A percentile compares a stretch with the other conserved stretches of the same genome.
phyloP scores from a whole-genome alignment of 2,888 invertebrate species.

The Acleris holmiana region DNA sequence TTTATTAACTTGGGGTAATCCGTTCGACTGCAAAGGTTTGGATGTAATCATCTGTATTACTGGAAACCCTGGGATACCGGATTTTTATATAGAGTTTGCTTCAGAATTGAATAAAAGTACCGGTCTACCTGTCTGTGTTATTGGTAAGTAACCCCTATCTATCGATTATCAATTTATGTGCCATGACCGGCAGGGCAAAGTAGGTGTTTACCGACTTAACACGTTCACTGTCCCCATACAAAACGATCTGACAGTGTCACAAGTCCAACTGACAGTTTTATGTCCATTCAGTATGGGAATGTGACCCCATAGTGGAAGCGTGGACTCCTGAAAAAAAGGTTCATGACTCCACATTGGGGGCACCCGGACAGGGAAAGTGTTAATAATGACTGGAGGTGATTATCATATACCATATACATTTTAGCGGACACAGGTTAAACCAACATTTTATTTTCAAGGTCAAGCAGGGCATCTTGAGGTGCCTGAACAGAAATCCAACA shows the following conservation, averaged over 20 bases:
- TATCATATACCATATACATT: not conserved
- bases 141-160: constrained; percentile 76
- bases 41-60: constrained; percentile 90
- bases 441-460: constrained; percentile 81
- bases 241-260: too few species aligned
- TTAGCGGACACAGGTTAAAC: constrained; percentile 4
- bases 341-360: too few species aligned
- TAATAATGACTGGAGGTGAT: not conserved
- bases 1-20: constrained; percentile 89
- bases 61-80: constrained; percentile 94
- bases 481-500: constrained; percentile 73
- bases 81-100: constrained; percentile 92
- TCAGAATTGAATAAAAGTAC: constrained; percentile 85
- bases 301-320: too few species aligned
- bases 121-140: constrained; percentile 90
- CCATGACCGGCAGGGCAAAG: not conserved
- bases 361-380: too few species aligned
- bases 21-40: constrained; percentile 80
- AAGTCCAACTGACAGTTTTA: too few species aligned
- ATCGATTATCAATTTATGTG: not conserved
- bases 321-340: too few species aligned
- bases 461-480: constrained; percentile 88
- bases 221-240: too few species aligned
- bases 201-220: not conserved
- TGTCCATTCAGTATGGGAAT: too few species aligned